These are phyloP conservation scores for Machaerirhynchus nigripectus DNA, from an alignment of 2,113 vertebrate species.

Conservation along the genomic window DNA sequence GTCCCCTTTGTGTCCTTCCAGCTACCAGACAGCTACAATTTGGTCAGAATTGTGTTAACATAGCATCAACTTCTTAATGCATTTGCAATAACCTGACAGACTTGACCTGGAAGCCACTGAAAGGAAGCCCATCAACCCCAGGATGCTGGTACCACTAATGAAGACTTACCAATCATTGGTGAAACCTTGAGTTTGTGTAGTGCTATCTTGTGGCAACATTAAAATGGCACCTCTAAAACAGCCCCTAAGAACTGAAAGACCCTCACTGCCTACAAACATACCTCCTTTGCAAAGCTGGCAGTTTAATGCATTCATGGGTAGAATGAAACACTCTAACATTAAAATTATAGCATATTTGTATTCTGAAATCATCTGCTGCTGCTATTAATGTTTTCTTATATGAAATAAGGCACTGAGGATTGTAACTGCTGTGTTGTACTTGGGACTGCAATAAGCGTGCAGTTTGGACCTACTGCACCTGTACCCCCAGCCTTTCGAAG, in stretches of 20 bases:
- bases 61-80: background rate
- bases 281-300: background rate
- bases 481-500: rapidly evolving
- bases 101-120: background rate
- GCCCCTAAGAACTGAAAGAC: background rate
- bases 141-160: background rate
- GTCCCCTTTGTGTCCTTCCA: background rate
- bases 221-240: background rate
- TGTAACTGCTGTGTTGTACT: background rate
- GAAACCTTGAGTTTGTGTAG: background rate
- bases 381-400: background rate
- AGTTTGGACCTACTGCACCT: background rate
- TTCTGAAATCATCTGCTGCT: background rate
- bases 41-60: background rate
- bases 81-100: background rate
- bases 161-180: background rate
- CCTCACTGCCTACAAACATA: rapidly evolving
- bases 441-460: rapidly evolving
- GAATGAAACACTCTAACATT: background rate
- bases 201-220: background rate
- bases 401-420: background rate
- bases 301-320: background rate
- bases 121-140: background rate
- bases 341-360: background rate
- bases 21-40: background rate